Conservation (phyloP, 2,113 vertebrate genomes). For the Urocolius indicus region DNA sequence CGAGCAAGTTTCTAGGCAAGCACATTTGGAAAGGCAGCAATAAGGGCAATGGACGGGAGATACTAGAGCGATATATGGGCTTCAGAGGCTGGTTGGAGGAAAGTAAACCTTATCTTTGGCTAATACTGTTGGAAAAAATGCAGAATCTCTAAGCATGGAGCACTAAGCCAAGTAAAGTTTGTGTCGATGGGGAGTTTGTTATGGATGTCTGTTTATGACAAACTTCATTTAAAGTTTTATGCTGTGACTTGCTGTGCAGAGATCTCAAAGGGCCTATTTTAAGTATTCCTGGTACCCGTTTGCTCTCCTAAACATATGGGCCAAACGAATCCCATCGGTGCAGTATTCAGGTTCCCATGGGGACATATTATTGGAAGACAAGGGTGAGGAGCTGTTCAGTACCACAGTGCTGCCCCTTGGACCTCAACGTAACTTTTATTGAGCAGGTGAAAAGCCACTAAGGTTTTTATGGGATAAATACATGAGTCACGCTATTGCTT, state of each 20-base stretch:
- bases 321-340: fast-evolving
- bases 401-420: neutral
- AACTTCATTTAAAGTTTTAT: neutral
- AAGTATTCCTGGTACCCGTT: neutral
- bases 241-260: neutral
- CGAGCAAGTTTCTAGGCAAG: neutral
- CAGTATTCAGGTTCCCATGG: fast-evolving
- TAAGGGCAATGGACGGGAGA: no score
- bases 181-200: neutral
- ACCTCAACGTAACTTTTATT: neutral
- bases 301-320: fast-evolving
- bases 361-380: neutral
- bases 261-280: neutral
- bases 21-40: fast-evolving
- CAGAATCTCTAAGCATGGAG: fast-evolving
- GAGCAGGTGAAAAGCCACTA: neutral
- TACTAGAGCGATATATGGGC: fast-evolving
- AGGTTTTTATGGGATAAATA: neutral
- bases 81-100: neutral
- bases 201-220: neutral
- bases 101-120: neutral
- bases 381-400: neutral
- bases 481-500: fast-evolving
- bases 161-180: fast-evolving
- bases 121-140: neutral